Percentiles rank a stretch among this genome's conserved stretches.
phyloP scores from a whole-genome alignment of 2,797 vertebrate species.

The Coreius guichenoti region DNA sequence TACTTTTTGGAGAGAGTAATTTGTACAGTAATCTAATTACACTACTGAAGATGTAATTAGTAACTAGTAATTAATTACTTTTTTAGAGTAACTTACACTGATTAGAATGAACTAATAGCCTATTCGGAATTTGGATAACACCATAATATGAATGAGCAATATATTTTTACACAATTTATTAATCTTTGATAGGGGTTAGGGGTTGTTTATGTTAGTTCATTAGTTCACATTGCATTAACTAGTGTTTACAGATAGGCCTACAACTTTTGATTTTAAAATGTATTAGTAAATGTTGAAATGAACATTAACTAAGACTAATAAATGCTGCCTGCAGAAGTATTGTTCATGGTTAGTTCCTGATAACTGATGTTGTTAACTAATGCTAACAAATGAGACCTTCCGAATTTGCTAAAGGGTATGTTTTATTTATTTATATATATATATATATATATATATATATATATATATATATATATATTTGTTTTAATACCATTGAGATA shows the following conservation, averaged over 20 bases:
- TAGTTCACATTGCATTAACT: neutral
- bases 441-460: too few relatives aligned
- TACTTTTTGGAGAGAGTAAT: too few relatives aligned
- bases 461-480: too few relatives aligned
- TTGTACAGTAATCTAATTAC: too few relatives aligned
- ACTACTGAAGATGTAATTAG: too few relatives aligned
- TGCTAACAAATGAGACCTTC: neutral
- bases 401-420: neutral
- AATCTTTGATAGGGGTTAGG: neutral
- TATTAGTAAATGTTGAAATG: neutral
- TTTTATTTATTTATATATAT: too few relatives aligned
- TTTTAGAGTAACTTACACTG: too few relatives aligned
- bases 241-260: neutral
- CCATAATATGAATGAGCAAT: too few relatives aligned
- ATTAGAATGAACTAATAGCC: too few relatives aligned
- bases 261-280: neutral
- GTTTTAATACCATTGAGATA: neutral
- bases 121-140: too few relatives aligned
- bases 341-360: neutral
- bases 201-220: neutral
- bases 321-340: neutral
- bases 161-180: too few relatives aligned
- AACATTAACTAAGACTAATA: neutral
- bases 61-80: too few relatives aligned
- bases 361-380: neutral